Conservation (phyloP, 2,113 vertebrate genomes). For the Mirounga angustirostris region DNA sequence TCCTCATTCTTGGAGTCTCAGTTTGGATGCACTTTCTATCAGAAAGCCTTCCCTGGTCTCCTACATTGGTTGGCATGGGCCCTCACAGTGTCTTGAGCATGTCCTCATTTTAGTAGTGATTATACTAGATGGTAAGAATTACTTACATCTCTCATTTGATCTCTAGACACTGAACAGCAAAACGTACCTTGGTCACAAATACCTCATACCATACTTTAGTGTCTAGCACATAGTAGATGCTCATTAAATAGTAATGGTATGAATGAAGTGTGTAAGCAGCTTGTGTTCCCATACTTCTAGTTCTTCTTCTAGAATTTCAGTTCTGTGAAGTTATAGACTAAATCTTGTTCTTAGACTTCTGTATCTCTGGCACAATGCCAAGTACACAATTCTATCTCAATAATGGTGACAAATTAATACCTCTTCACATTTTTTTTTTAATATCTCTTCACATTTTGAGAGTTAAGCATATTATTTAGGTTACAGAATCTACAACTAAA, state of each 20-base stretch:
- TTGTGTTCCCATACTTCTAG: not conserved
- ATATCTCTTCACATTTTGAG: not conserved
- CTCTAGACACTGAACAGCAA: not conserved
- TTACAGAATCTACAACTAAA: constrained; percentile 44
- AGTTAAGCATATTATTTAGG: not conserved
- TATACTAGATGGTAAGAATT: not conserved
- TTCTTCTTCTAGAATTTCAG: constrained; percentile 5
- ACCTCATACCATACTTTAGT: not conserved
- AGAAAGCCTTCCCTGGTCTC: not conserved
- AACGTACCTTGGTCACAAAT: not conserved
- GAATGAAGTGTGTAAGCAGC: not conserved
- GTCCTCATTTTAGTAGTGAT: not conserved
- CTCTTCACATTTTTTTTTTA: not conserved
- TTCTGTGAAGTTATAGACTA: not conserved
- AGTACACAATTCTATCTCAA: not conserved
- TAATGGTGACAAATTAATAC: not conserved
- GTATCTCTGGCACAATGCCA: not conserved
- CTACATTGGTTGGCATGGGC: not conserved
- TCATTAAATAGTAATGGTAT: not conserved
- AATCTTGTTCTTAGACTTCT: not conserved
- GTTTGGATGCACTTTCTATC: not conserved
- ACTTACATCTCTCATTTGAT: not conserved
- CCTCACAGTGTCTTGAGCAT: not conserved
- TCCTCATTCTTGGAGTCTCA: not conserved
- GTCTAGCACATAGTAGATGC: not conserved